Evolutionary conservation across 2,113 vertebrate species (phyloP).

Genomic region (Rhinoptilus africanus): DNA sequence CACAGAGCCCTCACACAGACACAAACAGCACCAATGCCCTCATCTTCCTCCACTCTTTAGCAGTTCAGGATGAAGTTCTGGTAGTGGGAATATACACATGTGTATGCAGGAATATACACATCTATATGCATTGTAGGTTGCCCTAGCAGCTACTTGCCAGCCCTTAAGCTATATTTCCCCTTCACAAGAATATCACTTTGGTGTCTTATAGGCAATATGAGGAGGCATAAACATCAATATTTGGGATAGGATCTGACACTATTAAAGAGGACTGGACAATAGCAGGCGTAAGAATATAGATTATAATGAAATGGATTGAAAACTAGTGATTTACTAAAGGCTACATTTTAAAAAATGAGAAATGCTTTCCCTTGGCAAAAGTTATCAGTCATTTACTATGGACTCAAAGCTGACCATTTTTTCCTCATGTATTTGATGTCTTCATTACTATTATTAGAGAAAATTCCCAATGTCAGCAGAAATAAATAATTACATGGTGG

Average conservation of each 20-base stretch:
- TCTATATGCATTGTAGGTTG: background rate
- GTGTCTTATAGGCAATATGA: background rate
- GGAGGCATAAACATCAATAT: background rate
- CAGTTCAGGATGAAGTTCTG: background rate
- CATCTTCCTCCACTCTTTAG: background rate
- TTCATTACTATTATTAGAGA: background rate
- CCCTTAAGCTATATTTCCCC: background rate
- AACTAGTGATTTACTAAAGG: background rate
- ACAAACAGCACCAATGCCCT: background rate
- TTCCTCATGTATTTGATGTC: background rate
- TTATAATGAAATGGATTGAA: background rate
- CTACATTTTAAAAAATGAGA: background rate
- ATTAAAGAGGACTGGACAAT: background rate
- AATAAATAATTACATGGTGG: background rate
- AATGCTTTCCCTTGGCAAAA: background rate
- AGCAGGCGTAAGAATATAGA: background rate
- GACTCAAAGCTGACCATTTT: background rate
- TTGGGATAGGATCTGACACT: background rate
- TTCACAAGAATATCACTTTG: background rate
- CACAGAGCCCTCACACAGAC: background rate
- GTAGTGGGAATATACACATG: background rate
- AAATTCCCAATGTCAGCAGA: background rate
- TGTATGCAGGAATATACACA: background rate
- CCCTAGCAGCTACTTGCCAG: background rate
- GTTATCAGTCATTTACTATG: background rate